Percentiles rank a stretch among this genome's conserved stretches.
phyloP scores from a whole-genome alignment of 2,797 vertebrate genomes.

The Gallirallus australis region DNA sequence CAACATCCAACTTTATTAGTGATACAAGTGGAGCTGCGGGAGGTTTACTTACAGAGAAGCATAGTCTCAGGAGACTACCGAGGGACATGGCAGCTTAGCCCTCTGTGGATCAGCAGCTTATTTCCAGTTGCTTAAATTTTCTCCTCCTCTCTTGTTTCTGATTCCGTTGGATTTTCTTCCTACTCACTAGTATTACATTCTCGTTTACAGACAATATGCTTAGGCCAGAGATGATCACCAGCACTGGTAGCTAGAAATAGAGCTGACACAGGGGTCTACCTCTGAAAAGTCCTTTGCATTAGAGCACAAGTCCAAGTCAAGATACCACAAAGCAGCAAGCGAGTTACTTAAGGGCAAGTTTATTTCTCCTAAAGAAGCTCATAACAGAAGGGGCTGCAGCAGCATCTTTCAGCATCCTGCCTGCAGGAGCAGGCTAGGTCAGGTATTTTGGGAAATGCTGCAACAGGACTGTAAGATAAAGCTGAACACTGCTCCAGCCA shows the following conservation, averaged over 20 bases:
- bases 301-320: not conserved
- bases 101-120: conserved; percentile 52
- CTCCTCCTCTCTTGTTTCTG: conserved; percentile 14
- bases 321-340: not conserved
- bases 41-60: not conserved
- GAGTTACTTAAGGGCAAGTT: not conserved
- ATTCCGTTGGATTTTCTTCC: conserved; percentile 39
- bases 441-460: not conserved
- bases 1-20: not conserved
- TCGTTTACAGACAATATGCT: conserved; percentile 7
- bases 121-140: conserved; percentile 36
- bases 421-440: rapidly evolving
- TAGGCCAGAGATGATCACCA: not conserved
- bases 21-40: not conserved
- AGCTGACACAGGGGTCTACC: not conserved
- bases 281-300: not conserved
- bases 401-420: not conserved
- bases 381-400: not conserved
- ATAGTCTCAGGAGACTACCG: not conserved
- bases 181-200: not conserved
- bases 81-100: conserved; percentile 11
- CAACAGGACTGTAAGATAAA: not conserved
- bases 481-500: not conserved
- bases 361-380: not conserved
- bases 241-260: not conserved